Conservation (phyloP, 2,797 vertebrate species). For the Liparis tanakae region DNA sequence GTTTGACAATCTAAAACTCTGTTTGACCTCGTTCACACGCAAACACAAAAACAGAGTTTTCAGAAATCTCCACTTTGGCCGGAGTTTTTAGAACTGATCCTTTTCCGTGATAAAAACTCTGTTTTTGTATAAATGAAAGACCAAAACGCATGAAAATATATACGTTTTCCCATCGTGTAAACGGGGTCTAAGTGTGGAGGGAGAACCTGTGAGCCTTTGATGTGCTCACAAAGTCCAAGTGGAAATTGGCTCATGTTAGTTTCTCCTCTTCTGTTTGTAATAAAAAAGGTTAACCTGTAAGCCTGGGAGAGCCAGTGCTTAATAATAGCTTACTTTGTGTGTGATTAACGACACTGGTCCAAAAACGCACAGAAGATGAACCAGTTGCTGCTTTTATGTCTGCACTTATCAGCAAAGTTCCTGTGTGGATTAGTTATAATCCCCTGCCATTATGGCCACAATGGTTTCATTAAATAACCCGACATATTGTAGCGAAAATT, state of each 20-base stretch:
- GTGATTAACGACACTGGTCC: conserved; percentile 51
- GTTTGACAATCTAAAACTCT: too few relatives aligned
- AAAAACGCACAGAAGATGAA: conserved; percentile 62
- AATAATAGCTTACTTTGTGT: conserved; percentile 42
- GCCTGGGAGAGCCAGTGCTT: conserved; percentile 32
- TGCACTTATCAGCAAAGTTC: conserved; percentile 75
- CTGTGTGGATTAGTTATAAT: conserved; percentile 75
- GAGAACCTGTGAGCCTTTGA: background rate
- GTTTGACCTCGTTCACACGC: too few relatives aligned
- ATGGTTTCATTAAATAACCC: conserved; percentile 76
- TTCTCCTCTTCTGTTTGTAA: conserved; percentile 17
- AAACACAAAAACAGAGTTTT: too few relatives aligned
- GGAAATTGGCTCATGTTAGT: conserved; percentile 4
- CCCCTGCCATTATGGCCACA: conserved; percentile 66
- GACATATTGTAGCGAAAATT: conserved; percentile 69
- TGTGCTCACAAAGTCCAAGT: background rate
- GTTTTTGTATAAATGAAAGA: too few relatives aligned
- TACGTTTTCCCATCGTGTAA: too few relatives aligned
- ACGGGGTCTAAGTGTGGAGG: conserved; percentile 3
- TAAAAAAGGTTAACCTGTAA: conserved; percentile 36
- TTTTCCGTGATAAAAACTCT: too few relatives aligned
- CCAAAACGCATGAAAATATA: too few relatives aligned
- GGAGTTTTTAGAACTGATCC: too few relatives aligned
- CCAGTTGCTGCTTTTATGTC: conserved; percentile 65
- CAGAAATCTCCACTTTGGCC: too few relatives aligned